These are phyloP conservation scores for Nemapogon koenigi DNA, from an alignment of 2,888 invertebrate genomes.

Conservation along the genomic window DNA sequence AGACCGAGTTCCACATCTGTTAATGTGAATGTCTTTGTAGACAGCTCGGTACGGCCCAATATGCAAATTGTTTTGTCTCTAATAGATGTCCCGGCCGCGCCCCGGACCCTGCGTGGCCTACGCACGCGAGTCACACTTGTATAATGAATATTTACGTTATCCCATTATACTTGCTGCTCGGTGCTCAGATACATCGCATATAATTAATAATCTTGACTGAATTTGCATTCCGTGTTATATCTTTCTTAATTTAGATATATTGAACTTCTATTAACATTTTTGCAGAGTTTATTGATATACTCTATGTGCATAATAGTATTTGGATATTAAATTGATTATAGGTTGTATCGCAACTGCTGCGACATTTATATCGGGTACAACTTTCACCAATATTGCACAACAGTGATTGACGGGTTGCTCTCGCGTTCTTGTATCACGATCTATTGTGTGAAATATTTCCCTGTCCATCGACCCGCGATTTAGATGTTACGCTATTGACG, in stretches of 20 bases:
- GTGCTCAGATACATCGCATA: not conserved
- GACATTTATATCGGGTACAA: conserved; percentile 3
- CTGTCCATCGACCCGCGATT: too few species aligned
- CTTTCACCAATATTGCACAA: conserved; percentile 25
- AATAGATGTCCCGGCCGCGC: conserved; percentile 45
- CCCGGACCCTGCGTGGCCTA: conserved; percentile 25
- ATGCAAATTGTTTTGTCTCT: conserved; percentile 54
- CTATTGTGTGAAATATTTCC: too few species aligned
- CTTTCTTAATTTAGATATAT: too few species aligned
- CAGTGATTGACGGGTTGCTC: conserved; percentile 46
- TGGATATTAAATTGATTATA: not conserved
- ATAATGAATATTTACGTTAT: conserved; percentile 55
- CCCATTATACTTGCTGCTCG: conserved; percentile 24
- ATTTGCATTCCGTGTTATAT: too few species aligned
- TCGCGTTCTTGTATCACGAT: conserved; percentile 44
- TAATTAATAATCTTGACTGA: not conserved
- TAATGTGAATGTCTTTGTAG: conserved; percentile 58
- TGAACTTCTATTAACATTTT: too few species aligned
- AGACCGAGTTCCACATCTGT: conserved; percentile 40
- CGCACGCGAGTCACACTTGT: conserved; percentile 35
- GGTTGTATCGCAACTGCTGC: not conserved
- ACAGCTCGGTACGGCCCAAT: conserved; percentile 54
- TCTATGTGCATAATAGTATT: not conserved
- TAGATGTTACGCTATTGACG: conserved; percentile 38
- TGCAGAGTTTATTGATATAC: too few species aligned